A percentile compares a stretch with the other conserved stretches of the same genome.
Conservation (phyloP, 2,113 vertebrate genomes). For the Cyprinus carpio region DNA sequence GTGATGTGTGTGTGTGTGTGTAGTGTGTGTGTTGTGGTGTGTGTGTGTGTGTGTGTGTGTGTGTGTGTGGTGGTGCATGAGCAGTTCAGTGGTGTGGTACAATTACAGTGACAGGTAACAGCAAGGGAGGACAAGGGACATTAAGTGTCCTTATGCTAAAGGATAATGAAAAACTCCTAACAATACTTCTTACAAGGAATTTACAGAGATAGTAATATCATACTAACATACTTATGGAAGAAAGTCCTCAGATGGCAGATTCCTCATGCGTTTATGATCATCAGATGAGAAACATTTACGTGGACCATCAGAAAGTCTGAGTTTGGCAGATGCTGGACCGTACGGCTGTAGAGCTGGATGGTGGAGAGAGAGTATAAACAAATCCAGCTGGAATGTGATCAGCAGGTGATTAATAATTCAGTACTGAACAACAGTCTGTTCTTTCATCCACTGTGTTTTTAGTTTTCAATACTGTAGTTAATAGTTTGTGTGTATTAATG, state of each 20-base stretch:
- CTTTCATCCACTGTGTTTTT: neutral
- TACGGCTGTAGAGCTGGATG: conserved; percentile 26
- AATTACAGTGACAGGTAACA: neutral
- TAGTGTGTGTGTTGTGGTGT: too few species aligned
- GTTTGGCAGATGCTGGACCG: neutral
- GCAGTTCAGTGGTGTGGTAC: neutral
- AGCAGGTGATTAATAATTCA: neutral
- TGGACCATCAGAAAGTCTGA: conserved; percentile 19
- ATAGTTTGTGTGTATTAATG: too few species aligned
- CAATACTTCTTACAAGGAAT: conserved; percentile 24
- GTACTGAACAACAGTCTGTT: neutral
- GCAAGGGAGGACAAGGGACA: neutral
- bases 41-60: neutral
- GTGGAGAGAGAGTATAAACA: too few species aligned
- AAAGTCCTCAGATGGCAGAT: neutral
- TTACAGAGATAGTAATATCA: neutral
- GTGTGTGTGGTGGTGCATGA: neutral
- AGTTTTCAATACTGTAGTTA: too few species aligned
- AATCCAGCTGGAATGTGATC: neutral
- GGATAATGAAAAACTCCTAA: neutral
- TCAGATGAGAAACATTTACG: neutral
- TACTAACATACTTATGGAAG: neutral
- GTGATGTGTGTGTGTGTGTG: too few species aligned
- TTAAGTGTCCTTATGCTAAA: conserved; percentile 6
- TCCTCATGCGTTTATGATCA: neutral